These are phyloP conservation scores for Drosophila teissieri DNA, from an alignment of 1,140 invertebrate species.

Conservation along the genomic window DNA sequence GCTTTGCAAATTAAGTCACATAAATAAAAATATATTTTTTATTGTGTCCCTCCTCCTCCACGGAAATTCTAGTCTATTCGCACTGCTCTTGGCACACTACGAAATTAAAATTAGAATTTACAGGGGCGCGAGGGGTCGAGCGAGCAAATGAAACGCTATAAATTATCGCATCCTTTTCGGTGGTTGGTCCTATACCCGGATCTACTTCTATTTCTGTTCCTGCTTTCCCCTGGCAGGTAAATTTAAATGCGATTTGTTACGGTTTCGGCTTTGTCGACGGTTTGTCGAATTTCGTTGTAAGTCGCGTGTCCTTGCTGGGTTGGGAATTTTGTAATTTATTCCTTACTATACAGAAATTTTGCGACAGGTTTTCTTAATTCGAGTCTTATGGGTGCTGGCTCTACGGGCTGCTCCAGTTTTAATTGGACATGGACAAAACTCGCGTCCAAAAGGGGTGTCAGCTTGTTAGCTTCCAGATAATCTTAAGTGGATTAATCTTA, in stretches of 20 bases:
- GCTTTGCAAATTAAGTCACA: conserved; percentile 77
- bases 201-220: conserved; percentile 19
- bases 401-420: conserved; percentile 15
- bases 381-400: conserved; percentile 33
- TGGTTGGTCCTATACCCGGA: conserved; percentile 55
- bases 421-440: conserved; percentile 13
- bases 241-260: conserved; percentile 84
- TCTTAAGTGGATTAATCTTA: not conserved
- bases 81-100: conserved; percentile 58
- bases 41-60: conserved; percentile 33
- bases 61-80: conserved; percentile 25
- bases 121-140: conserved; percentile 11
- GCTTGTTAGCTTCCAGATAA: conserved; percentile 10
- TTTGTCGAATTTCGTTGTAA: conserved; percentile 64
- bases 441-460: not conserved
- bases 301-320: conserved; percentile 34
- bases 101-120: conserved; percentile 84
- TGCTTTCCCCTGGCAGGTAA: conserved; percentile 63
- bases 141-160: conserved; percentile 79
- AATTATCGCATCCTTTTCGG: conserved; percentile 83
- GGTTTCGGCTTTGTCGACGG: conserved; percentile 79
- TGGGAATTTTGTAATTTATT: conserved; percentile 26
- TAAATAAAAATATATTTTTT: conserved; percentile 81
- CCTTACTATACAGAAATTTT: conserved; percentile 51
- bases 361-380: conserved; percentile 75